These are phyloP conservation scores for Liodrosophila aerea DNA, from an alignment of 2,888 invertebrate genomes.

Conservation along the genomic window DNA sequence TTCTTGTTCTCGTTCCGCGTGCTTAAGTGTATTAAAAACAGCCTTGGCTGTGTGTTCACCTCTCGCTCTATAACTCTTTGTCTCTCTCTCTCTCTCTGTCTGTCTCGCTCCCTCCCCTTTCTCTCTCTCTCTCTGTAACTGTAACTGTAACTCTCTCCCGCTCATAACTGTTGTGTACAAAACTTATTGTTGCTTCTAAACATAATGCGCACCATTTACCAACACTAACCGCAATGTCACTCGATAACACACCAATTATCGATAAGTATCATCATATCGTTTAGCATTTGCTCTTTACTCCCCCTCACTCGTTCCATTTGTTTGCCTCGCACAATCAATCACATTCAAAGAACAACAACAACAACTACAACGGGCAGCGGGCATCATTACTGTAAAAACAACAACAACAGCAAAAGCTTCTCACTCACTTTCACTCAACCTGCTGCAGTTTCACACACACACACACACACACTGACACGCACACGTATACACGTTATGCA, in stretches of 20 bases:
- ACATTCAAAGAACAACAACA: neutral
- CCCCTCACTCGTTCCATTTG: constrained; percentile 13
- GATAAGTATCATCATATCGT: constrained; percentile 7
- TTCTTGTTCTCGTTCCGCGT: constrained; percentile 44
- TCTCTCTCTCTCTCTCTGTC: constrained; percentile 7
- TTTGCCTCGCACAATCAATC: constrained; percentile 28
- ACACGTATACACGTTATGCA: constrained; percentile 9
- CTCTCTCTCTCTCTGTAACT: constrained; percentile 16
- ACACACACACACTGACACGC: constrained; percentile 3
- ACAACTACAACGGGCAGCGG: constrained; percentile 22
- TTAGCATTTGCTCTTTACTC: too few species aligned
- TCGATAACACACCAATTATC: constrained; percentile 5
- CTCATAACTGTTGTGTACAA: constrained; percentile 43
- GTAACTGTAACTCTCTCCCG: constrained; percentile 13
- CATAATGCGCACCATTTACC: constrained; percentile 7
- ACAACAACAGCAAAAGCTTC: neutral
- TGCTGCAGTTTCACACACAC: constrained; percentile 1
- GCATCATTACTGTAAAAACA: constrained; percentile 16
- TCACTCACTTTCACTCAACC: too few species aligned
- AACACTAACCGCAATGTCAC: neutral
- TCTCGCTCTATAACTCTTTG: too few species aligned
- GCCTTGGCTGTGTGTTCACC: too few species aligned
- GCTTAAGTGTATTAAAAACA: constrained; percentile 16
- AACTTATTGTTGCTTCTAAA: constrained; percentile 34
- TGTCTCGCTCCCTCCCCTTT: constrained; percentile 18